Base-by-base conservation (phyloP, 2,888 invertebrate species). In the Xestobium rufovillosum region DNA sequence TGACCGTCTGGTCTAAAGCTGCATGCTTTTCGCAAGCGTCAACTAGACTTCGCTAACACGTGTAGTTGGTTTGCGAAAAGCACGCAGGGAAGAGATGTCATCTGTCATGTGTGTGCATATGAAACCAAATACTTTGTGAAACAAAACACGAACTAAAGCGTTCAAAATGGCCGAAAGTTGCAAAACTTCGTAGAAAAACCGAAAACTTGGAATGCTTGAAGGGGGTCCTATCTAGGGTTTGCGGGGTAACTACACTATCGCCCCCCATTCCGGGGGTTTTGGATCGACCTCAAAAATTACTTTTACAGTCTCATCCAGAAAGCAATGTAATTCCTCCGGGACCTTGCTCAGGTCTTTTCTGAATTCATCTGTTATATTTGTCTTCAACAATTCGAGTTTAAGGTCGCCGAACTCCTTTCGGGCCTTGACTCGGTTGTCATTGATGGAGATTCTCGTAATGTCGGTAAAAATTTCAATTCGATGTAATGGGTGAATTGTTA, bases 241-340 rank as follows among this genome's bases (percentile, higher is more conserved):
- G 34, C 49, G 57, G 60, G 62, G 56, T 55, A 49, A 56, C 63
- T 63, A 64, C 57, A 55, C 62, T 63, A 63, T 48, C 55, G 49
- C 50, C 56, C 60, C 56, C 45, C 32, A 34, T 39, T 40, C 45
- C 47, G 48, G 52, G 56, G 54, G 51, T 56, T 52, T 59, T 57
- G 62, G 61, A 64, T 59, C 52, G 65, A 66, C 66, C 66, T 66
- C 66, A 66, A 66, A 65, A 65, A 65, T 65, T 65, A 65, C 65
- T 64, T 56, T 57, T 61, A 66, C 65, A 66, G 66, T 65, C 65
- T 64, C 65, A 66, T 65, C 65, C 66, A 65, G 65, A 66, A 66
- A 64, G 60, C 57, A 61, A 58, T 63, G 61, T 62, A 62, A 60
- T 63, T 57, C 60, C 62, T 62, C 63, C 62, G 55, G 50, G 57